phyloP scores from a whole-genome alignment of 2,797 vertebrate genomes.

The Benthosema pterotum region DNA sequence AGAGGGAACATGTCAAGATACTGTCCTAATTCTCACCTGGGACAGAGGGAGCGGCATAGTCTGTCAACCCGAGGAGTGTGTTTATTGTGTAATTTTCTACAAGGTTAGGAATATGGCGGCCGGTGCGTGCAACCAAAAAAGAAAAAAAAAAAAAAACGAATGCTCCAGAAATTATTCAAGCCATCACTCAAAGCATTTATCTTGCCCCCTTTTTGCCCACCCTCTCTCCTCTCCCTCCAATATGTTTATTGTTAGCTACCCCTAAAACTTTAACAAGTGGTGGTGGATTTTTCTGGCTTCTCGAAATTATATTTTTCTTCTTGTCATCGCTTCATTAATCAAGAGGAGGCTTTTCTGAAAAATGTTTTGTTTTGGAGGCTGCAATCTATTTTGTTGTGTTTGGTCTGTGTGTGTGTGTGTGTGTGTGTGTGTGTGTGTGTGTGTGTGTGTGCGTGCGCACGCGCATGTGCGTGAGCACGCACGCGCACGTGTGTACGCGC shows the following conservation, averaged over 20 bases:
- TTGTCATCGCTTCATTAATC: conserved; percentile 84
- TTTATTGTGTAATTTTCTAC: conserved; percentile 82
- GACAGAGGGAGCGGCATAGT: conserved; percentile 68
- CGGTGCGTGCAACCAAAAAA: conserved; percentile 61
- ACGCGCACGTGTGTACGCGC: conserved; percentile 37
- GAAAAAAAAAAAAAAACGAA: too few species aligned
- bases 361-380: conserved; percentile 90
- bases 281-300: conserved; percentile 77
- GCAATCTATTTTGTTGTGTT: conserved; percentile 86
- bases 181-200: conserved; percentile 84
- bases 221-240: conserved; percentile 76
- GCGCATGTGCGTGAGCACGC: not conserved
- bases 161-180: conserved; percentile 80
- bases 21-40: conserved; percentile 80
- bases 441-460: conserved; percentile 70
- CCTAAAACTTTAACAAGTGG: conserved; percentile 86
- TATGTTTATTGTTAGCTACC: conserved; percentile 82
- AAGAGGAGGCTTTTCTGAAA: conserved; percentile 89
- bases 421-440: conserved; percentile 57
- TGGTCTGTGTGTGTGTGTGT: conserved; percentile 34
- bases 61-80: conserved; percentile 71
- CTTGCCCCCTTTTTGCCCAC: conserved; percentile 69
- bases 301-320: conserved; percentile 85
- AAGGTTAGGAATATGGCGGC: conserved; percentile 73
- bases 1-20: conserved; percentile 80